Conservation (phyloP, 2,888 invertebrate genomes). For the Allolobophora icterica region DNA sequence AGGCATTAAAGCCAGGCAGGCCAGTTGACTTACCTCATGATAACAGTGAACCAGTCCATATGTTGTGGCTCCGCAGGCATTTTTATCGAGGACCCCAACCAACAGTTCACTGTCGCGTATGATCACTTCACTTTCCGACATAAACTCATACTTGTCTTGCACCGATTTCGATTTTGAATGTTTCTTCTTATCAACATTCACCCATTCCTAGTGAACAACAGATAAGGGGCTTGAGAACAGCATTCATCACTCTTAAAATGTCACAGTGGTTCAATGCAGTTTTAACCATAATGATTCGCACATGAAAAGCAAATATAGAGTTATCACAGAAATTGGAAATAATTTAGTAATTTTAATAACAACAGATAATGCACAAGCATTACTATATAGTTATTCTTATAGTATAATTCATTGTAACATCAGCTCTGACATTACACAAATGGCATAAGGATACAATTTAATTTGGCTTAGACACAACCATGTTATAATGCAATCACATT, state of each 20-base stretch:
- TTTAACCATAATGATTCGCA: too few relatives aligned
- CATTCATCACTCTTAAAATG: background rate
- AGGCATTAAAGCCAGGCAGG: background rate
- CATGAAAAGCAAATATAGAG: too few relatives aligned
- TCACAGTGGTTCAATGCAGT: too few relatives aligned
- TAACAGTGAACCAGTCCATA: constrained; percentile 93
- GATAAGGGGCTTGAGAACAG: background rate
- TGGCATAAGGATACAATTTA: too few relatives aligned
- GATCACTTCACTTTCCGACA: constrained; percentile 91
- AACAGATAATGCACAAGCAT: too few relatives aligned
- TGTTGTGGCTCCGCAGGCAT: constrained; percentile 92
- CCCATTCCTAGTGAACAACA: constrained; percentile 25
- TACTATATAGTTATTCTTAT: too few relatives aligned
- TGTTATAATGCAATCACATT: too few relatives aligned
- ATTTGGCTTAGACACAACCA: too few relatives aligned
- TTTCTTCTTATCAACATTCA: background rate
- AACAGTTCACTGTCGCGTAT: constrained; percentile 86
- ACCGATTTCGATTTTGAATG: background rate
- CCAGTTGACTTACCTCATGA: constrained; percentile 73
- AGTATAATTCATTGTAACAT: too few relatives aligned
- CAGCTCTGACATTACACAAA: too few relatives aligned
- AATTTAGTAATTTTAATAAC: too few relatives aligned
- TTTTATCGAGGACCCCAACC: constrained; percentile 91
- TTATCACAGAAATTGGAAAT: too few relatives aligned
- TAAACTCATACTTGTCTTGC: constrained; percentile 59